Evolutionary conservation across 2,797 vertebrate genomes (phyloP).

Genomic region (Pseudochirops cupreus): DNA sequence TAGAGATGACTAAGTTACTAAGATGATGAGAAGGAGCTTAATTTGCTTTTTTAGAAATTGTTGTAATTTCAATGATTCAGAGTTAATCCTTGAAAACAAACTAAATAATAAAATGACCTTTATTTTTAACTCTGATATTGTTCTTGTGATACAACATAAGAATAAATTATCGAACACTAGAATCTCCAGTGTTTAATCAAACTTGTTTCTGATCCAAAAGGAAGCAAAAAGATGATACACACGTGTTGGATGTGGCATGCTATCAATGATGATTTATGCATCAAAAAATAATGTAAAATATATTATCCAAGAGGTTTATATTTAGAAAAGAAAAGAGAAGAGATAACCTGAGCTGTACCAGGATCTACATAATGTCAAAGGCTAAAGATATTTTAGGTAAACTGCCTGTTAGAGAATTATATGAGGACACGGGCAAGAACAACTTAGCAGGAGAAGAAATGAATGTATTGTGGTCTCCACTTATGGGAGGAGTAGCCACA

Average conservation of each 20-base stretch:
- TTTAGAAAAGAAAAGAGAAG: not conserved
- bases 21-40: not conserved
- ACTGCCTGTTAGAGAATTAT: not conserved
- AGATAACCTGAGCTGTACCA: not conserved
- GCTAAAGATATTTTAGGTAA: not conserved
- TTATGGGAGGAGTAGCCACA: not conserved
- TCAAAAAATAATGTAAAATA: not conserved
- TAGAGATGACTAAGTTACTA: too few species aligned
- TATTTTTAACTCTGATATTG: not conserved
- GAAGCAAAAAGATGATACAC: not conserved
- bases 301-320: not conserved
- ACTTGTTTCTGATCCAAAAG: not conserved
- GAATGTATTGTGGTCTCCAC: not conserved
- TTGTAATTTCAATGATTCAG: not conserved
- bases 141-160: not conserved
- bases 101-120: not conserved
- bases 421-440: not conserved
- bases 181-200: not conserved
- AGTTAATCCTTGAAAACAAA: not conserved
- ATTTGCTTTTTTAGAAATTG: not conserved
- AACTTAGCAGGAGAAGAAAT: not conserved
- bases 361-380: not conserved
- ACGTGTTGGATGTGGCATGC: not conserved
- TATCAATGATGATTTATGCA: not conserved
- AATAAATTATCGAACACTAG: not conserved